Base-by-base conservation (phyloP, 2,113 vertebrate genomes). In the Colossoma macropomum region DNA sequence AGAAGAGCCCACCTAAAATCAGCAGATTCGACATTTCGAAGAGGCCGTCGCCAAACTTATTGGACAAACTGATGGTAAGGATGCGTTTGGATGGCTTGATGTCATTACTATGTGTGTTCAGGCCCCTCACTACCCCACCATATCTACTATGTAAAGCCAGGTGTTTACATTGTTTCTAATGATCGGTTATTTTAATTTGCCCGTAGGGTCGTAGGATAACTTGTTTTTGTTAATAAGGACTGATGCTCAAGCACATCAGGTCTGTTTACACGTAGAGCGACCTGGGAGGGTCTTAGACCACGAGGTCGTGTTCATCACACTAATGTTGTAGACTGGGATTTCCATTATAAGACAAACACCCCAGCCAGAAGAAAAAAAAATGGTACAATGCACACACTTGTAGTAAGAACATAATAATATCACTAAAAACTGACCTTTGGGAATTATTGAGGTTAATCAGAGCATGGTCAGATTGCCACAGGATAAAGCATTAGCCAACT, bases 11-110 rank as follows among this genome's bases (percentile, higher is more conserved):
- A 4, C 86, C 92, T 28, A 93, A 91, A 87, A 92, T 90, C 74
- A 92, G 87, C 90, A 72, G 88, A 81, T 94, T 94, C 79, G 86
- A 91, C 85, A 84, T 86, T 17, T 82, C 66, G 73, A 87, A 86
- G 45, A 89, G 82, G 48, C 90, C 83, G 74, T 89, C 91, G 6
- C 56, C 88, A 21, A 86, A 86, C 54, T 86, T 87, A 48, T 79
- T 68, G 81, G 90, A 93, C 87, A 94, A 87, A 81, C 89, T 94
- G 38, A 94, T 94, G 94, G 94, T 95, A 89, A 92, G 93, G 15
- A 19, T 65, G 48, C 30, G 30, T 41, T 48, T 25, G 21, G 16
- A 11, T 45, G 41, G 41, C 41, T 45, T 45, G 4, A 45, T 8
- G 4, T 45, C 41, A 45, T 11, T 45, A 11, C 10, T 69, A 6